Evolutionary conservation across 1,140 invertebrate species (phyloP), one percentile per base, ranked within the genome.

Genomic region (Euglossa dilemma): DNA sequence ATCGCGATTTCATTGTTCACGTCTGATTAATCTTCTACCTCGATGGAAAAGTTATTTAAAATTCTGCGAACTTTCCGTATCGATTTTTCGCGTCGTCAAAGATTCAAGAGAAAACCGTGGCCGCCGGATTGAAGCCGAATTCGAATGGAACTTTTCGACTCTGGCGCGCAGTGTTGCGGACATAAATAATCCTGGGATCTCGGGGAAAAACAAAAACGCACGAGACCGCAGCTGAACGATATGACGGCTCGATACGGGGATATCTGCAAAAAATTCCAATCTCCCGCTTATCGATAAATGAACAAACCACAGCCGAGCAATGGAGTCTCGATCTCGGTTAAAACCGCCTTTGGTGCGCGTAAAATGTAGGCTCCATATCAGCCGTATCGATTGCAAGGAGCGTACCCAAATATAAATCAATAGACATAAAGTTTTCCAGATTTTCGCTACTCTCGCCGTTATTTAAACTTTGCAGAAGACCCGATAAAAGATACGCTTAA

Each of bases 261-360:
- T 75, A 75, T 47, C 50, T 50, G 52, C n/a, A 47, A 67, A 77
- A 78, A 57, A 56, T 70, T 78, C 52, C 76, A 70, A 78, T 78
- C 74, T 57, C 43, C 43, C 18, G 64, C n/a, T 56, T 67, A 52
- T 78, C 76, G 76, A 70, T 70, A 54, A 70, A 52, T 25, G 56
- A 54, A 66, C 76, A 52, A 57, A 69, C 64, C 25, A 11, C 50
- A 43, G 18, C 6, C 14, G 63, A 64, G 28, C 25, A 43, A 74
- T 11, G 23, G 36, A 56, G 25, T 63, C n/a, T 25, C 59, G 25
- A 64, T 75, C 59, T 64, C 73, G 12, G 63, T 52, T 25, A 8
- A 43, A 47, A 28, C n/a, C 36, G 45, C 20, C 75, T 69, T 57
- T 56, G 52, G 36, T n/a, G 11, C 28, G 28, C 54, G 36, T 25